phyloP scores from a whole-genome alignment of 2,113 vertebrate genomes.

The Rutilus rutilus region DNA sequence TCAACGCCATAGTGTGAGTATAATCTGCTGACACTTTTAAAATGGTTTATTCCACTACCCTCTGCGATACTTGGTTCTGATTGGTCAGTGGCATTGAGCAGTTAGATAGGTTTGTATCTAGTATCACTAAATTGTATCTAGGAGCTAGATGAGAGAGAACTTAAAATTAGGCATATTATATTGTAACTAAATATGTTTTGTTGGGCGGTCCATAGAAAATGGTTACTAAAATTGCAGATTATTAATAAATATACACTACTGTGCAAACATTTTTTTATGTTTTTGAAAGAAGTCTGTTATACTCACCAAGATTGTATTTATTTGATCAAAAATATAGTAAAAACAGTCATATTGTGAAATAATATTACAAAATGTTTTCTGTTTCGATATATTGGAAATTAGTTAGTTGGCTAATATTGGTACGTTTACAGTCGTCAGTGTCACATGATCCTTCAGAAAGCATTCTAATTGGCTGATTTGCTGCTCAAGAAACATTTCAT shows the following conservation, averaged over 20 bases:
- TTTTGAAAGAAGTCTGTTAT: not conserved
- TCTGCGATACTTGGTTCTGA: not conserved
- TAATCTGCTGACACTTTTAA: not conserved
- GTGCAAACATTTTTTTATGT: not conserved
- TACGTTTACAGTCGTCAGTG: too few relatives aligned
- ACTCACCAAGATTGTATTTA: not conserved
- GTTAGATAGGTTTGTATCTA: too few relatives aligned
- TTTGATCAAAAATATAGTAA: not conserved
- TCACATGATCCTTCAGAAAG: not conserved
- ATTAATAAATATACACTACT: not conserved
- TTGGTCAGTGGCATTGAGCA: not conserved
- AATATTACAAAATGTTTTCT: not conserved
- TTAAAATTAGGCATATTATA: not conserved
- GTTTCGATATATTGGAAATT: too few relatives aligned
- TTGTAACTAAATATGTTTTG: not conserved
- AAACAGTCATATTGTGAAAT: not conserved
- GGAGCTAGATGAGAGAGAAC: not conserved
- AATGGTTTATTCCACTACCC: not conserved
- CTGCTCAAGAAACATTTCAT: not conserved
- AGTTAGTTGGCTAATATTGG: too few relatives aligned
- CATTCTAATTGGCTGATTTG: not conserved
- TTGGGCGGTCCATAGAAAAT: not conserved
- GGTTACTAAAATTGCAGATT: not conserved
- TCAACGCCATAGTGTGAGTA: constrained; percentile 98
- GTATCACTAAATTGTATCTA: not conserved